phyloP scores from a whole-genome alignment of 1,140 invertebrate genomes.

The Pachypeltis micranthus region DNA sequence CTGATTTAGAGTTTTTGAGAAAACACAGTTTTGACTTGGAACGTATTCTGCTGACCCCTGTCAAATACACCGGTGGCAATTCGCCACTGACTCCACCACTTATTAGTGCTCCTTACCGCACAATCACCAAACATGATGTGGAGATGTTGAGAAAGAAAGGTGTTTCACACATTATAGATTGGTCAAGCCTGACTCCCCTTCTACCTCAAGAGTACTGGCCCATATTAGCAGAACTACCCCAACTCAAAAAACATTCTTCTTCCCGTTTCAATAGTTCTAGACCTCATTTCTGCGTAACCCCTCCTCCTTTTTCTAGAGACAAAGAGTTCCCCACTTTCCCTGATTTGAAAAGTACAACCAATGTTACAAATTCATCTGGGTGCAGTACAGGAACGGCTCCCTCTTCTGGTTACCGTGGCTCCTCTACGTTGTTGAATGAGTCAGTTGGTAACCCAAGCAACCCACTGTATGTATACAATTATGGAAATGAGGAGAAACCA shows the following conservation, averaged over 20 bases:
- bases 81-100: slow-evolving; percentile 18
- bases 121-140: slow-evolving; percentile 46
- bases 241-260: slow-evolving; percentile 47
- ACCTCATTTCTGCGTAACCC: slow-evolving; percentile 52
- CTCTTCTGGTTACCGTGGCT: slow-evolving; percentile 72
- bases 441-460: slow-evolving; percentile 56
- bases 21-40: slow-evolving; percentile 41
- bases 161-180: slow-evolving; percentile 63
- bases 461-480: slow-evolving; percentile 67
- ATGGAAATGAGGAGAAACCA: slow-evolving; percentile 44
- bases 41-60: slow-evolving; percentile 47
- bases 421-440: slow-evolving; percentile 66
- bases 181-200: slow-evolving; percentile 79
- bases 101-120: slow-evolving; percentile 16
- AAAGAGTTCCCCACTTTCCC: slow-evolving; percentile 20
- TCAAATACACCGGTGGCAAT: slow-evolving; percentile 32
- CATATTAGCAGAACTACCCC: slow-evolving; percentile 60
- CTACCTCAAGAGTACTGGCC: slow-evolving; percentile 67
- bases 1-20: slow-evolving; percentile 73
- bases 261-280: slow-evolving; percentile 41
- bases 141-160: slow-evolving; percentile 66
- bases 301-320: slow-evolving; percentile 32
- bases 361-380: slow-evolving; percentile 41
- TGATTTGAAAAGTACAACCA: slow-evolving; percentile 22
- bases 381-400: slow-evolving; percentile 63